phyloP scores from a whole-genome alignment of 2,113 vertebrate genomes.

The Nycticorax nycticorax region DNA sequence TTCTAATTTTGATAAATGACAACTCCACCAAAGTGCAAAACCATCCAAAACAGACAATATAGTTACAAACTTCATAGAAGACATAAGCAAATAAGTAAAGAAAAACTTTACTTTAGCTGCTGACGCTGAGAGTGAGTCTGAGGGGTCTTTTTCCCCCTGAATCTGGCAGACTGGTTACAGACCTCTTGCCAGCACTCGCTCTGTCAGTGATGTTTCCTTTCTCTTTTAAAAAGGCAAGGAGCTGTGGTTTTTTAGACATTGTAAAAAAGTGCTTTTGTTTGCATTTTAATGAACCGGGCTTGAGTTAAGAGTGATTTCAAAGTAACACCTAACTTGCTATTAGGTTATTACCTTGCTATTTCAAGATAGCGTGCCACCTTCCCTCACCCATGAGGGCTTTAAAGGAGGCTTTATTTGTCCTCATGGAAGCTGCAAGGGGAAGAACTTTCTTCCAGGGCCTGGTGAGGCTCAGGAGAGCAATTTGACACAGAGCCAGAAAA shows the following conservation, averaged over 20 bases:
- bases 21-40: not conserved
- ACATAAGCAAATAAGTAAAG: not conserved
- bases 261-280: not conserved
- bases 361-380: fast-evolving
- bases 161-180: not conserved
- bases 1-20: not conserved
- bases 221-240: not conserved
- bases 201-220: not conserved
- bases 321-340: not conserved
- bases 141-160: not conserved
- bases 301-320: not conserved
- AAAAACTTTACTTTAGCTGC: not conserved
- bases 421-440: not conserved
- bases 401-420: not conserved
- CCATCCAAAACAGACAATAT: not conserved
- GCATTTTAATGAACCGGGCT: not conserved
- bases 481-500: not conserved
- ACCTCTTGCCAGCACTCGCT: not conserved
- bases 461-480: not conserved
- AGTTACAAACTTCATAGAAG: not conserved
- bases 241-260: not conserved
- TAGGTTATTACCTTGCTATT: not conserved
- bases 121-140: not conserved
- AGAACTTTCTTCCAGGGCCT: not conserved
- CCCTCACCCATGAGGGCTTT: not conserved